phyloP scores from a whole-genome alignment of 2,113 vertebrate species.

The Spizaetus ornatus region DNA sequence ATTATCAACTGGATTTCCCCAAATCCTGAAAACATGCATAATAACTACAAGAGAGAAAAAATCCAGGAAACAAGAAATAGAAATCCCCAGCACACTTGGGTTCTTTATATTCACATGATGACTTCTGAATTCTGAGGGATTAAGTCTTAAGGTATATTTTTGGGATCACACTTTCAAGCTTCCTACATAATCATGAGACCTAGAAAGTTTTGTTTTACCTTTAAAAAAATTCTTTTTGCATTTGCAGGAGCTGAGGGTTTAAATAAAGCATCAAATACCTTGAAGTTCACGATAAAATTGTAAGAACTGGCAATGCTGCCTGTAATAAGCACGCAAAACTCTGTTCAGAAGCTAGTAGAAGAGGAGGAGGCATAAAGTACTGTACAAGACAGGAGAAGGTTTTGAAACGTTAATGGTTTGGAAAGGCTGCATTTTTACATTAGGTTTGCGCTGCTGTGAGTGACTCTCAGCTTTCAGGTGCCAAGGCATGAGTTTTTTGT shows the following conservation, averaged over 20 bases:
- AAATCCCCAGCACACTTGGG: neutral
- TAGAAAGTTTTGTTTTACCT: neutral
- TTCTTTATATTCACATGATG: neutral
- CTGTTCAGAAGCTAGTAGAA: neutral
- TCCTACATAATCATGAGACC: conserved; percentile 9
- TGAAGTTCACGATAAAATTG: neutral
- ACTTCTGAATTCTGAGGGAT: neutral
- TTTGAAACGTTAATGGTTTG: neutral
- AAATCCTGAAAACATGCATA: neutral
- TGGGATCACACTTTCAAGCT: neutral
- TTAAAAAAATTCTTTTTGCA: neutral
- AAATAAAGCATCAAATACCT: conserved; percentile 48
- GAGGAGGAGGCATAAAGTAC: neutral
- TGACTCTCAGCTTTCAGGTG: neutral
- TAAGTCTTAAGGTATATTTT: neutral
- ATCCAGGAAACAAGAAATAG: neutral
- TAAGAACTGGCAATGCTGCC: neutral
- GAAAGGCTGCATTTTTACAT: neutral
- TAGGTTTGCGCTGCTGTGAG: neutral
- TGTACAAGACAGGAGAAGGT: neutral
- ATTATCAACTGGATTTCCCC: neutral
- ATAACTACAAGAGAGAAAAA: neutral
- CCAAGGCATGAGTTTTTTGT: neutral
- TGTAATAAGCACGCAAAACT: neutral
- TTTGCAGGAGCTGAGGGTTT: neutral